Conservation (phyloP, 2,113 vertebrate genomes). For the Pteronura brasiliensis region DNA sequence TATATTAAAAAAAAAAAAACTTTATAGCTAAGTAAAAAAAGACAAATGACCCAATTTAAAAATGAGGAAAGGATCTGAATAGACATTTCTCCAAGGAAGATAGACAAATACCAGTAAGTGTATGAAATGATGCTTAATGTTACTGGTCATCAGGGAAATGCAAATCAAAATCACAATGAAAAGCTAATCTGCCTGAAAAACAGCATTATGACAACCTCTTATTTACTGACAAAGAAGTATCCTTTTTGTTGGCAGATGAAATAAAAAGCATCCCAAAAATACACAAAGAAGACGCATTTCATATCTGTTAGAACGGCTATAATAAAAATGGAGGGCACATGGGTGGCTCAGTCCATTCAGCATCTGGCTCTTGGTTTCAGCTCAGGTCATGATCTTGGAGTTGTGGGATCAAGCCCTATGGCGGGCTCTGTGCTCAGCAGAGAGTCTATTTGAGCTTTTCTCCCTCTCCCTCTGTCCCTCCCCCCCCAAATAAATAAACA, state of each 20-base stretch:
- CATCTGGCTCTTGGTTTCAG: background rate
- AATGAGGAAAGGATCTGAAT: background rate
- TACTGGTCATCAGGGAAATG: background rate
- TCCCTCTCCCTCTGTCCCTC: background rate
- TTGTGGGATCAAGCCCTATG: background rate
- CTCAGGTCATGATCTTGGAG: background rate
- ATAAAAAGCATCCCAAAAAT: background rate
- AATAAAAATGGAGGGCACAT: background rate
- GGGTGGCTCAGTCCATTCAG: background rate
- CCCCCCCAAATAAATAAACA: background rate
- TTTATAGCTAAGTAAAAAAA: background rate
- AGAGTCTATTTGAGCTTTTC: background rate
- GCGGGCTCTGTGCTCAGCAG: background rate
- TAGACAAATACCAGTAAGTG: background rate
- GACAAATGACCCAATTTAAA: background rate
- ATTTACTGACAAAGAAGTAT: slow-evolving; percentile 36
- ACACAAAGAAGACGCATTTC: background rate
- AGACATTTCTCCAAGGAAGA: background rate
- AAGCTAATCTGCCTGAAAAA: slow-evolving; percentile 31
- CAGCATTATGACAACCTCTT: slow-evolving; percentile 30
- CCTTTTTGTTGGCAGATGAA: background rate
- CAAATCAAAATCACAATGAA: background rate
- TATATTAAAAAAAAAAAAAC: background rate
- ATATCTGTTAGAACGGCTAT: background rate
- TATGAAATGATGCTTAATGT: background rate